phyloP scores from a whole-genome alignment of 2,113 vertebrate species.

The Ageneiosus marmoratus region DNA sequence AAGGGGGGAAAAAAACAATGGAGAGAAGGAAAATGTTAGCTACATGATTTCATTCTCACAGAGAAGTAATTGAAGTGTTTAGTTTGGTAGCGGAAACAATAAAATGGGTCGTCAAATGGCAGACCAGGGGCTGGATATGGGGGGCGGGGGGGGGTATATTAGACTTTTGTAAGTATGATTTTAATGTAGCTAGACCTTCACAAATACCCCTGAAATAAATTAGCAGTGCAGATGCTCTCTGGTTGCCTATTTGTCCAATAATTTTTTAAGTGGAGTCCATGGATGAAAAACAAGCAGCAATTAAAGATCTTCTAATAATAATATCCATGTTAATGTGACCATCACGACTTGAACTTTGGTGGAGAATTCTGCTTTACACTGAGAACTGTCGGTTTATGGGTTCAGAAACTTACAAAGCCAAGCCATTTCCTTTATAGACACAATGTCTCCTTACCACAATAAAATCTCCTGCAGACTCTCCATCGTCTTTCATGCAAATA shows the following conservation, averaged over 20 bases:
- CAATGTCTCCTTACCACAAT: not conserved
- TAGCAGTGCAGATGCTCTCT: not conserved
- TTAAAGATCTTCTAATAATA: not conserved
- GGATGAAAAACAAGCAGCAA: not conserved
- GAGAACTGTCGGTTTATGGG: not conserved
- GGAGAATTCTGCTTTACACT: not conserved
- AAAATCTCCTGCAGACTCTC: not conserved
- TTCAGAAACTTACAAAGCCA: not conserved
- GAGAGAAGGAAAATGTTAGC: not conserved
- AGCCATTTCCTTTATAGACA: not conserved
- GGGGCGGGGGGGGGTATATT: too few species aligned
- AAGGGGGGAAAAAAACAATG: not conserved
- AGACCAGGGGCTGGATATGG: not conserved
- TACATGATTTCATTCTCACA: not conserved
- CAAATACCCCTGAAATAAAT: not conserved
- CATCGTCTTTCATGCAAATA: not conserved
- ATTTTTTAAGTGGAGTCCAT: not conserved
- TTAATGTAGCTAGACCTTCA: not conserved
- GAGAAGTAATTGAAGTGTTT: not conserved
- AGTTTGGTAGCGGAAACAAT: not conserved
- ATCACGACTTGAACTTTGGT: not conserved
- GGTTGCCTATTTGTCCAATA: not conserved
- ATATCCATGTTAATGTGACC: not conserved
- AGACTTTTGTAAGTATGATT: not conserved
- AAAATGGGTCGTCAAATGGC: not conserved